Conservation (phyloP, 2,888 invertebrate genomes). For the Caenorhabditis sp. region DNA sequence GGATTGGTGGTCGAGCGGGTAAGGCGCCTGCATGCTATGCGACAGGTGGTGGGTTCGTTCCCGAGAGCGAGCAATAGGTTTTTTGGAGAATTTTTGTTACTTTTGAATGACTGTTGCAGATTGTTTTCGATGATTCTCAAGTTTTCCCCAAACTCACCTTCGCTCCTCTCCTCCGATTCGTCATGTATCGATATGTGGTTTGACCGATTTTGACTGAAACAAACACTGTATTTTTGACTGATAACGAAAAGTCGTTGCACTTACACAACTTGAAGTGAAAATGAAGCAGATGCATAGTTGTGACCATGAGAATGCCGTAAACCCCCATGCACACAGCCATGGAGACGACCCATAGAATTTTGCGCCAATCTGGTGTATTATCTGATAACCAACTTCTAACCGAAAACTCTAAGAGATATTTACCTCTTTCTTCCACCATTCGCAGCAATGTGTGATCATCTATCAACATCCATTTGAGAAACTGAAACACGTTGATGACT, state of each 20-base stretch:
- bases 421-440: conserved; percentile 18
- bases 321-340: conserved; percentile 31
- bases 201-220: conserved; percentile 66
- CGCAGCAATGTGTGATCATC: not conserved
- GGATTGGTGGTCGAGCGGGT: too few species aligned
- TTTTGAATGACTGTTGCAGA: too few species aligned
- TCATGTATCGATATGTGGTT: conserved; percentile 70
- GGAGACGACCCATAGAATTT: conserved; percentile 37
- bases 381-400: not conserved
- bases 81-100: too few species aligned
- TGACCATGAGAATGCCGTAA: conserved; percentile 21
- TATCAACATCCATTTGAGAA: conserved; percentile 27
- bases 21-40: too few species aligned
- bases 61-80: too few species aligned
- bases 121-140: too few species aligned
- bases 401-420: not conserved
- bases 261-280: conserved; percentile 75
- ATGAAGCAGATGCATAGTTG: conserved; percentile 73
- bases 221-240: not conserved
- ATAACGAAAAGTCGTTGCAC: conserved; percentile 8
- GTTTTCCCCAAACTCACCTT: conserved; percentile 24
- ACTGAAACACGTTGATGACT: not conserved
- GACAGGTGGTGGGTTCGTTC: too few species aligned
- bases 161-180: conserved; percentile 27
- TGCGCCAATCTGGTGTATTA: conserved; percentile 36